Percentiles rank a stretch among this genome's conserved stretches.
phyloP scores from a whole-genome alignment of 2,888 invertebrate species.

The Zygaena filipendulae region DNA sequence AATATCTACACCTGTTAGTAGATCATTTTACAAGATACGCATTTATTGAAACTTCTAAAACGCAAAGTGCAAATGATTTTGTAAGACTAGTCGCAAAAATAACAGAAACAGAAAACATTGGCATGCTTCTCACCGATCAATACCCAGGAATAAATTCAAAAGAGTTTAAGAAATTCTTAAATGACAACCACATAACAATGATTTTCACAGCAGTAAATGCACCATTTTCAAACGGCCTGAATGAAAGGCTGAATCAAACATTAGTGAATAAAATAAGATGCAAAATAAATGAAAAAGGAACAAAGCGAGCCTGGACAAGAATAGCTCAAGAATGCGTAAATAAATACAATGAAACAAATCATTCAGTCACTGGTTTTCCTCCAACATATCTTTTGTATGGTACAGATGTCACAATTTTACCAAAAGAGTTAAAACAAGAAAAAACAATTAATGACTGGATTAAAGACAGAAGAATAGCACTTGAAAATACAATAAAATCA shows the following conservation, averaged over 20 bases:
- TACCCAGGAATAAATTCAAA: conserved; percentile 14
- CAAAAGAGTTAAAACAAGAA: conserved; percentile 12
- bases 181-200: too few species aligned
- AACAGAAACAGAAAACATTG: conserved; percentile 2
- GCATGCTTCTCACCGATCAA: conserved; percentile 14
- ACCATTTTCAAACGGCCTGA: too few species aligned
- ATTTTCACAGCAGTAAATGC: too few species aligned
- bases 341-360: conserved; percentile 18
- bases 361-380: conserved; percentile 18
- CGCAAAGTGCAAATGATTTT: conserved; percentile 16
- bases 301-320: conserved; percentile 17
- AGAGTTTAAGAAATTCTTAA: conserved; percentile 9
- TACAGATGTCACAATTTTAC: conserved; percentile 14
- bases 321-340: conserved; percentile 16
- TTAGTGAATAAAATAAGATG: conserved; percentile 18
- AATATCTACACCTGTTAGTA: too few species aligned
- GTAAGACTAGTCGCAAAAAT: conserved; percentile 1
- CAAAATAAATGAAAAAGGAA: conserved; percentile 15
- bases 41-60: conserved; percentile 17
- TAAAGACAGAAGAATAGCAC: conserved; percentile 15
- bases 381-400: conserved; percentile 19
- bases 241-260: too few species aligned
- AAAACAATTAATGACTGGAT: too few species aligned
- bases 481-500: conserved; percentile 15
- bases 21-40: conserved; percentile 19